Conservation (phyloP, 1,140 invertebrate species). For the Andricus grossulariae region DNA sequence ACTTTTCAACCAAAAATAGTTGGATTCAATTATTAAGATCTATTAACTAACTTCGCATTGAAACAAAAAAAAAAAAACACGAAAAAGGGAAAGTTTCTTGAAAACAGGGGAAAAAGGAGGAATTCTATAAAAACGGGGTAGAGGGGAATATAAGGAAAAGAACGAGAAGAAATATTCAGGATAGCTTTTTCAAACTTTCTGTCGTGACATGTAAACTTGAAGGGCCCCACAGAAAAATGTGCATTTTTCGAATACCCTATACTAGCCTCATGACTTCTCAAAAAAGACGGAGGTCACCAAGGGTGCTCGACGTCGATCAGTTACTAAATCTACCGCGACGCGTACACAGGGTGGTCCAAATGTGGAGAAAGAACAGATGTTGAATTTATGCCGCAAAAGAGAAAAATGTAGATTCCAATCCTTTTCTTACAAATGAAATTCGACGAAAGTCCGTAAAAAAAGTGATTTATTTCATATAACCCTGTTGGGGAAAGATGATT, state of each 20-base stretch:
- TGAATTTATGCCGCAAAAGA: constrained; percentile 17
- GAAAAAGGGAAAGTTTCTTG: too few relatives aligned
- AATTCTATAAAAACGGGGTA: too few relatives aligned
- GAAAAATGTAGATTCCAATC: constrained; percentile 24
- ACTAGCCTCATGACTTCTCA: neutral
- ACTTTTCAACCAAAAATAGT: too few relatives aligned
- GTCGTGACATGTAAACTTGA: neutral
- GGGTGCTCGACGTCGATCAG: constrained; percentile 12
- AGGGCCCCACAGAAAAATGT: neutral
- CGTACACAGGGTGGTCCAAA: constrained; percentile 24
- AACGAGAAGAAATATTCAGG: neutral
- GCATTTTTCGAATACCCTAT: constrained; percentile 20
- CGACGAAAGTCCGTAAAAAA: neutral
- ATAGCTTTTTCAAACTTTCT: neutral
- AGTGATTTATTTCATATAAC: neutral
- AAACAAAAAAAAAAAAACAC: too few relatives aligned
- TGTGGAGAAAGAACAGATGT: constrained; percentile 19
- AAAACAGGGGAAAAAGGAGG: too few relatives aligned
- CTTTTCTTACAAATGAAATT: constrained; percentile 12
- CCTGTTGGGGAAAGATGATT: neutral
- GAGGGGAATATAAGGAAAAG: too few relatives aligned
- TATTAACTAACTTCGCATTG: too few relatives aligned
- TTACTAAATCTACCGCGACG: constrained; percentile 28
- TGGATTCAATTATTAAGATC: too few relatives aligned
- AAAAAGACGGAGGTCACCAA: constrained; percentile 11